Base-by-base conservation (phyloP, 2,113 vertebrate genomes). In the Nannospalax galili region DNA sequence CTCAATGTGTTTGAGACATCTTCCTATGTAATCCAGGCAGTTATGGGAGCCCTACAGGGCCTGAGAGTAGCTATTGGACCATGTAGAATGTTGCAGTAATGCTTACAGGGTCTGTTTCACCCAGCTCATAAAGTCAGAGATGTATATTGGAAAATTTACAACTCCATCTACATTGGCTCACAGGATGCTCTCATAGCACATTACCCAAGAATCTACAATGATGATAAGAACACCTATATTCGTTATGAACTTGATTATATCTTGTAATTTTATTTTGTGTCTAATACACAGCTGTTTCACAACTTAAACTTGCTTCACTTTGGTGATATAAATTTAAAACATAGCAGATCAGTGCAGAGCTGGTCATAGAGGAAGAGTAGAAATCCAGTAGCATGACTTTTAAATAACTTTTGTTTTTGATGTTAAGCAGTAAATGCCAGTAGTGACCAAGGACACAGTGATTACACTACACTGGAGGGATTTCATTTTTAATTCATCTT, bases 121-220 rank as follows among this genome's bases (percentile, higher is more conserved):
- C 99, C 99, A 40, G 99, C 99, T 95, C 98, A 99, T 88, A 99
- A 99, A 98, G 99, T 99, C 95, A 98, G 99, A 97, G 99, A 99
- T 9, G 99, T 99, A 20, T 99, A 99, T 96, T 99, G 99, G 99
- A 99, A 99, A 98, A 99, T 99, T 48, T 99, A 99, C 97, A 99
- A 99, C 96, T 99, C 99, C 16, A 99, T 99, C 98, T 99, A 99
- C 98, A 99, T 99, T 0, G 99, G 99, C 67, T 99, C 99, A 4
- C 99, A 99, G 97, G 99, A 99, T 73, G 99, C 99, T 65, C 98
- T 99, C 94, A 99, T 99, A 89, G 99, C 99, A 73, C 99, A 99
- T 98, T 99, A 99, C 89, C 99, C 99, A 37, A 98, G 99, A 22
- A 99, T 99, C 98, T 99, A 99, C 98, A 99, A 99, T 0, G 99